Base-by-base conservation (phyloP, 2,113 vertebrate genomes). In the Dryoscopus gambensis region DNA sequence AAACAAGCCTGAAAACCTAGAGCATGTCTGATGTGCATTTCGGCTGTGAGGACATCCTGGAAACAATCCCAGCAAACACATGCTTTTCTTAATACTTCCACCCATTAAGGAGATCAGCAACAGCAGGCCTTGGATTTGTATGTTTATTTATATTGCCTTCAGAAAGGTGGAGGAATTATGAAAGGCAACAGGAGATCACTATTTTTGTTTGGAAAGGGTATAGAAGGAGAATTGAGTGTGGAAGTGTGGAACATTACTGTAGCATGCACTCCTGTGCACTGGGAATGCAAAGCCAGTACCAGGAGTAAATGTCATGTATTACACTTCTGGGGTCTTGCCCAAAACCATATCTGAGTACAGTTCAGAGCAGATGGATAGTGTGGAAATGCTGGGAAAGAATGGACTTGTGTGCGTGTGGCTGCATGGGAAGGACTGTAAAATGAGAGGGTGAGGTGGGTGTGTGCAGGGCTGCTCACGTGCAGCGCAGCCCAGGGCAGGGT, bases 381-480 rank as follows among this genome's bases (percentile, higher is more conserved):
- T 73, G 59, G 59, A 75, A 64, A 39, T 42, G 37, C 60, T 90
- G 33, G 62, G 50, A 50, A 86, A 28, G 40, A 82, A n/a, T 4
- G 2, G 31, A 6, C 14, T 9, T 33, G 17, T 68, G 28, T 19
- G 11, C 9, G 6, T 1, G 11, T 7, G 23, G 2, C 12, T 14
- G 7, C 9, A 4, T 5, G n/a, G 35, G 18, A 65, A 39, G 52
- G 24, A 70, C 6, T 5, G 7, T 19, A 18, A 35, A 31, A 17
- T 11, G 20, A 9, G n/a, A 49, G 44, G 28, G 2, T 69, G 49
- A 76, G 39, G 21, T 23, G 9, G 31, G 4, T 21, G 14, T 39
- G 1, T 40, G 70, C 69, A 79, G 42, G 78, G 37, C 33, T n/a
- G 11, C 23, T 64, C 5, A 23, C 22, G 37, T 13, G 14, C 33